Evolutionary conservation across 2,797 vertebrate species (phyloP).

Genomic region (Natrix natrix): DNA sequence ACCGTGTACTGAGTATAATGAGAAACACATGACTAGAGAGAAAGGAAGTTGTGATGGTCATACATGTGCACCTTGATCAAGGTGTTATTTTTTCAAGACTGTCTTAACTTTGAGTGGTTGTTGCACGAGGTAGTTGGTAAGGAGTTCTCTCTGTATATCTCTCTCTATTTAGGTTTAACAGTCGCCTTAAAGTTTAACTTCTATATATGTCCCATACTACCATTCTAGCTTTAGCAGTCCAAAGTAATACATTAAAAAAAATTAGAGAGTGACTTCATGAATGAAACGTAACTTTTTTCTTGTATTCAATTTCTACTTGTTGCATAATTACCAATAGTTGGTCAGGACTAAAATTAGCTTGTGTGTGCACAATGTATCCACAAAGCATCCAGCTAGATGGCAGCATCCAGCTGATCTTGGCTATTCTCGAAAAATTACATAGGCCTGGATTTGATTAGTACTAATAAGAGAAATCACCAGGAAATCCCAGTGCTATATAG

Average conservation of each 20-base stretch:
- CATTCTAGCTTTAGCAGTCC: neutral
- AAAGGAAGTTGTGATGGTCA: neutral
- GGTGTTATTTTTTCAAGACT: neutral
- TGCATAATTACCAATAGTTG: neutral
- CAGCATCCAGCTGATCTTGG: neutral
- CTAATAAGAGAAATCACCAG: neutral
- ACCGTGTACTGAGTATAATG: neutral
- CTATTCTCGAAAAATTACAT: neutral
- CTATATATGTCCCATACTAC: neutral
- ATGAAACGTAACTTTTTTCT: neutral
- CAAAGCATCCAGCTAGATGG: neutral
- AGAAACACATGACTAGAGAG: neutral
- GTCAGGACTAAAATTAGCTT: neutral
- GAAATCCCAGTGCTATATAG: neutral
- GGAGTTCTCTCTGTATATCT: neutral
- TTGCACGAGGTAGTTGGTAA: neutral
- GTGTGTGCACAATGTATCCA: neutral
- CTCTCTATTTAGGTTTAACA: neutral
- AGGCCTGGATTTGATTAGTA: neutral
- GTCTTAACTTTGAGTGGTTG: neutral
- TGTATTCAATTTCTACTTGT: neutral
- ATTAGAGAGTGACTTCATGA: neutral
- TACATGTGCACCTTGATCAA: neutral
- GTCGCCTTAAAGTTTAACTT: neutral
- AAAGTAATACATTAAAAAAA: neutral